Evolutionary conservation across 2,888 invertebrate species (phyloP).

Genomic region (Netelia melanura): DNA sequence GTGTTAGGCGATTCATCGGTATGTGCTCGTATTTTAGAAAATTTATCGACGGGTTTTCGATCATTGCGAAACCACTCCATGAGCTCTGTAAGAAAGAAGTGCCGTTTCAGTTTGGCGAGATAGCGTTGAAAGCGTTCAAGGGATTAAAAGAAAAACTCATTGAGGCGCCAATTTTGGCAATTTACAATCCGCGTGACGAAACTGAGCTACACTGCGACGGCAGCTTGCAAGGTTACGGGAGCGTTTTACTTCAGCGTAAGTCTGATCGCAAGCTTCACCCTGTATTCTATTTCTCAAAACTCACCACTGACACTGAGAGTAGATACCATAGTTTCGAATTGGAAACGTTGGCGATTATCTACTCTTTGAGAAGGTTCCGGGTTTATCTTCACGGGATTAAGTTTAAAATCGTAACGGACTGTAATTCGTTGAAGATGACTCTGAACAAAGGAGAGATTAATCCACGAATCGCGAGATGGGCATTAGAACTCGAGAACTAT

Average conservation of each 20-base stretch:
- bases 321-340: constrained; percentile 54
- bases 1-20: constrained; percentile 23
- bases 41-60: constrained; percentile 24
- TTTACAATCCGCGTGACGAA: constrained; percentile 74
- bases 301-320: constrained; percentile 72
- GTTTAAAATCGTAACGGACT: no score
- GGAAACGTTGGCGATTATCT: constrained; percentile 60
- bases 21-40: constrained; percentile 28
- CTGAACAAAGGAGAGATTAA: constrained; percentile 75
- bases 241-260: constrained; percentile 76
- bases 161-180: constrained; percentile 42
- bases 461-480: constrained; percentile 69
- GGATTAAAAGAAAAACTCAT: neutral
- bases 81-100: neutral
- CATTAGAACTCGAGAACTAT: constrained; percentile 67
- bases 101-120: constrained; percentile 17
- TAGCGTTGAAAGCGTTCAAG: constrained; percentile 21
- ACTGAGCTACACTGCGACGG: constrained; percentile 80
- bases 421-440: constrained; percentile 68
- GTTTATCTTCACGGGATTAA: constrained; percentile 25
- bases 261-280: constrained; percentile 73
- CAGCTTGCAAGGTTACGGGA: constrained; percentile 75
- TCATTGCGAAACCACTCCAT: constrained; percentile 19
- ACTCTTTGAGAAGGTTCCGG: constrained; percentile 56
- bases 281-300: constrained; percentile 75